Evolutionary conservation across 2,888 invertebrate genomes (phyloP).

Genomic region (Phortica magna): DNA sequence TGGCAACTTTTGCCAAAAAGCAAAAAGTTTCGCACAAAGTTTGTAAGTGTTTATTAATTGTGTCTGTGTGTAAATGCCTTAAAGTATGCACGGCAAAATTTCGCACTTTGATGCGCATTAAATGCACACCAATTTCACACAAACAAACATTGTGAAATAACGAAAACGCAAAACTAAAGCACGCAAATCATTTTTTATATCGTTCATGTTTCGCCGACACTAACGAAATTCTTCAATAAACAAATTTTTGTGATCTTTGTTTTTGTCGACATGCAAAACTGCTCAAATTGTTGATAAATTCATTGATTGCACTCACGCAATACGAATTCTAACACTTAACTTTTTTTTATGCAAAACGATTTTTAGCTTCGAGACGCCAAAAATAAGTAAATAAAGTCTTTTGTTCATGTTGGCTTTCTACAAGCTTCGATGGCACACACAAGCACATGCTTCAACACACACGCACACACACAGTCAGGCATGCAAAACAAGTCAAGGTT

Average conservation of each 20-base stretch:
- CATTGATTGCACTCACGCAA: slow-evolving; percentile 24
- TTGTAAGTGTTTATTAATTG: neutral
- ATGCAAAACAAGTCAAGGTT: slow-evolving; percentile 18
- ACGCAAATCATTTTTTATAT: slow-evolving; percentile 14
- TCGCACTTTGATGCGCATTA: slow-evolving; percentile 57
- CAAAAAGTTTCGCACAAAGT: neutral
- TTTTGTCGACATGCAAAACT: neutral
- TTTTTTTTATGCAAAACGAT: neutral
- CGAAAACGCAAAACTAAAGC: neutral
- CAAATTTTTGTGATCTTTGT: neutral
- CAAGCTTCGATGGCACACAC: slow-evolving; percentile 5
- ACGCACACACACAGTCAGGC: slow-evolving; percentile 33
- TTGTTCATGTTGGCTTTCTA: slow-evolving; percentile 8
- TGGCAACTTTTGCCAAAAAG: neutral
- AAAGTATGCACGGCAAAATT: slow-evolving; percentile 69
- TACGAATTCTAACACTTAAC: slow-evolving; percentile 4
- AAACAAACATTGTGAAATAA: neutral
- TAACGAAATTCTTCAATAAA: neutral
- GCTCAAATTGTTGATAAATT: neutral
- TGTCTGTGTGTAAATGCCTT: slow-evolving; percentile 37
- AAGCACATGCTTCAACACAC: slow-evolving; percentile 30
- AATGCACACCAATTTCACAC: slow-evolving; percentile 17
- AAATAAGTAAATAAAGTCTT: neutral
- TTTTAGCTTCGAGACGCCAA: neutral
- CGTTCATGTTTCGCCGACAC: slow-evolving; percentile 20